phyloP scores from a whole-genome alignment of 2,113 vertebrate species.

The Falcunculus frontatus region DNA sequence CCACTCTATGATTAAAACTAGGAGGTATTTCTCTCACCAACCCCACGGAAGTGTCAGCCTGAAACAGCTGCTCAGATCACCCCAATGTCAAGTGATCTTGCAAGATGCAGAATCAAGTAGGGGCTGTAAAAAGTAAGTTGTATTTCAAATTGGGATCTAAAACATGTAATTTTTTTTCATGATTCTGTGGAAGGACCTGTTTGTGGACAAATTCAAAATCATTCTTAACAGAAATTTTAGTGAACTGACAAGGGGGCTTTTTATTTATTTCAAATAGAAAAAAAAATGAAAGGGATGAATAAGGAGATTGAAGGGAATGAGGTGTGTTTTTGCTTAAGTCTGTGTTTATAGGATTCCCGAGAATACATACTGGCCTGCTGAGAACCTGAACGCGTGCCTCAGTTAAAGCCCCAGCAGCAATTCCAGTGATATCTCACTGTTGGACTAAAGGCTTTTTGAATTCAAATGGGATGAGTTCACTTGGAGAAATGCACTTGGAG shows the following conservation, averaged over 20 bases:
- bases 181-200: not conserved
- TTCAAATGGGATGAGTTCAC: not conserved
- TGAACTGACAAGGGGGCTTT: not conserved
- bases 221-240: not conserved
- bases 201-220: not conserved
- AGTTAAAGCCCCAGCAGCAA: not conserved
- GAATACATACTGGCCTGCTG: not conserved
- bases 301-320: not conserved
- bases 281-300: not conserved
- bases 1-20: not conserved
- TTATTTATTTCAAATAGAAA: not conserved
- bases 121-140: not conserved
- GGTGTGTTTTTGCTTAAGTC: not conserved
- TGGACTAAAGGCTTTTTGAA: not conserved
- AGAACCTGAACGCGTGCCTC: not conserved
- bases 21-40: not conserved
- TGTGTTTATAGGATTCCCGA: not conserved
- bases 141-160: not conserved
- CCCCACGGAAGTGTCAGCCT: not conserved
- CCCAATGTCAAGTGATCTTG: not conserved
- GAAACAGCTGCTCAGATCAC: not conserved
- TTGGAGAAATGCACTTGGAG: not conserved
- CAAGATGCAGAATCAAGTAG: not conserved
- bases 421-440: not conserved
- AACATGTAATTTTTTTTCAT: not conserved